phyloP scores from a whole-genome alignment of 2,888 invertebrate genomes.

The Odiellus spinosus region DNA sequence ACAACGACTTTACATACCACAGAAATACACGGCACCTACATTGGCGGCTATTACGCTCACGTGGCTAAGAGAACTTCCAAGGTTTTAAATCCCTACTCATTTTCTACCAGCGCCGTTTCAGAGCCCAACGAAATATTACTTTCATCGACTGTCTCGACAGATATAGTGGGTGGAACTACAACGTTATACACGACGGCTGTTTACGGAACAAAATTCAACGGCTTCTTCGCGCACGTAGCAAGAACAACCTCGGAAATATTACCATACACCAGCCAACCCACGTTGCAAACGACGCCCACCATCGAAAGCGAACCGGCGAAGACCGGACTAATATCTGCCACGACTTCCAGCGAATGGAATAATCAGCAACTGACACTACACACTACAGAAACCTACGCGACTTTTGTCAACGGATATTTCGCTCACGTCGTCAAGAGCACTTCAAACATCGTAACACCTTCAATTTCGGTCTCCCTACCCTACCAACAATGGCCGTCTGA shows the following conservation, averaged over 20 bases:
- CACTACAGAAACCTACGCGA: slow-evolving; percentile 19
- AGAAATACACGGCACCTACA: slow-evolving; percentile 19
- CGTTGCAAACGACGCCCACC: slow-evolving; percentile 6
- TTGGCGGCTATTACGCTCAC: slow-evolving; percentile 20
- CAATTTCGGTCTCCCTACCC: too few relatives aligned
- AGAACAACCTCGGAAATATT: slow-evolving; percentile 13
- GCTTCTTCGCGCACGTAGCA: slow-evolving; percentile 18
- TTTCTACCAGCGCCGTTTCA: neutral
- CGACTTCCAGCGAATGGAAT: slow-evolving; percentile 15
- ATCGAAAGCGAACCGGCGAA: slow-evolving; percentile 1
- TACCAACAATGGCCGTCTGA: too few relatives aligned
- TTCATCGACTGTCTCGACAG: slow-evolving; percentile 15
- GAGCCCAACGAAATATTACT: slow-evolving; percentile 10
- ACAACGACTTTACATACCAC: slow-evolving; percentile 14
- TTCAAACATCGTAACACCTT: slow-evolving; percentile 5
- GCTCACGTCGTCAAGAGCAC: slow-evolving; percentile 14
- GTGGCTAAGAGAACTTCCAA: slow-evolving; percentile 17
- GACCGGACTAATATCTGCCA: slow-evolving; percentile 15
- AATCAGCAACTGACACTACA: slow-evolving; percentile 15
- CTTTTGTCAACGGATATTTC: slow-evolving; percentile 18
- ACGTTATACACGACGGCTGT: slow-evolving; percentile 17
- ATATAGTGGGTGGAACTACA: slow-evolving; percentile 16
- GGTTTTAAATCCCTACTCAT: slow-evolving; percentile 5
- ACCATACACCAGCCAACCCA: neutral
- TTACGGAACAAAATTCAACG: slow-evolving; percentile 16